Base-by-base conservation (phyloP, 2,888 invertebrate genomes). In the Dichetophora obliterata region DNA sequence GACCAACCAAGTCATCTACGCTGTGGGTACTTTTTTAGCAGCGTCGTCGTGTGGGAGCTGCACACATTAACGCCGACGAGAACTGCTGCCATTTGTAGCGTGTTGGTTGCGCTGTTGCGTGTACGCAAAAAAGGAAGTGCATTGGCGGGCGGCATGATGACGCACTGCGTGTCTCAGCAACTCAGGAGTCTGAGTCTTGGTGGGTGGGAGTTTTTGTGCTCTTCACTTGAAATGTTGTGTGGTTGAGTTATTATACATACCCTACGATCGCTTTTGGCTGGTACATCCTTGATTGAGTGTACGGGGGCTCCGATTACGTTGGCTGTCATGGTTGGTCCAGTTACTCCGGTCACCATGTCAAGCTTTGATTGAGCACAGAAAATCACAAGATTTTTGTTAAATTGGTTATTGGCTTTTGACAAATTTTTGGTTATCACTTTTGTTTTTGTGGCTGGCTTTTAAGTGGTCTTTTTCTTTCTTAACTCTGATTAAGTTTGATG, bases 321-420 rank as follows among this genome's bases (percentile, higher is more conserved):
- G 81, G 86, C 83, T 77, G 84, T 85, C 86, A 89, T 86, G 82
- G 84, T 86, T 78, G 84, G 81, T 76, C 85, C 82, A 77, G 86
- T 85, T 77, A 88, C 86, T 85, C 89, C 89, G 83, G 89, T 89
- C 83, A 89, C 89, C 89, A 89, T 89, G 83, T 84, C 83, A 52
- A 9, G 16, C 61, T 71, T 48, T 3, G 3, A 16, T 76, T 14
- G 50, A 68, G 52, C 50, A 50, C 22, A 65, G 16, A 37, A 72
- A 75, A 68, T 65, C 71, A 77, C 70, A 9, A 69, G 43, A 75
- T 66, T 48, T 75, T 59, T 57, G 31, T 72, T 57, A 8, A 37
- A 14, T 71, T 76, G 72, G 65, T 48, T 59, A 70, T 66, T 71
- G 14, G 11, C 43, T 54, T 50, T 69, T 22, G 27, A n/a, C n/a